Base-by-base conservation (phyloP, 2,888 invertebrate genomes). In the Petrophora chlorosata region DNA sequence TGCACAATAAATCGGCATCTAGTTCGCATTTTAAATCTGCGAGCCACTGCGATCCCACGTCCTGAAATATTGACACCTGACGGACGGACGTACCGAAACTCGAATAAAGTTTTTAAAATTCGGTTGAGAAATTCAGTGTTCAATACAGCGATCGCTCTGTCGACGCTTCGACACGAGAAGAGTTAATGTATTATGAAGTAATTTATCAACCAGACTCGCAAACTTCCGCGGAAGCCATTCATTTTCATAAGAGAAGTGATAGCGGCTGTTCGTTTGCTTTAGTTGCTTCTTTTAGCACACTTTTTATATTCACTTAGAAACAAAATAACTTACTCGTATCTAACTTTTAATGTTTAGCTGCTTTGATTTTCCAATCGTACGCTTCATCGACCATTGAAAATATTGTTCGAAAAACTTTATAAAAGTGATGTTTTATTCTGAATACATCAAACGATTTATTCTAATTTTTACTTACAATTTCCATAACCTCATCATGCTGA, bases 161-260 rank as follows among this genome's bases (percentile, higher is more conserved):
- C 22, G 36, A 36, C 39, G n/a, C 19, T 36, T 10, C 13, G 40
- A 48, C 25, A 38, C 35, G 19, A 39, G 47, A 32, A 17, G 56
- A 55, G 54, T 65, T 57, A 67, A 58, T 61, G 63, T 63, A 65
- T 73, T 72, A 71, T 63, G 59, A 65, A 65, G 69, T 68, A 67
- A 74, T 76, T 69, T 70, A 67, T 73, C 73, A 72, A 66, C 42
- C 40, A 45, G 55, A 52, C 49, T 58, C 55, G 66, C 63, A 57
- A 66, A 64, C 59, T 54, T 63, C 42, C 44, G 56, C 47, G 54
- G 49, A 52, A 47, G 66, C 68, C 72, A 79, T 80, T 74, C 68
- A 74, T 80, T 73, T 73, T 74, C 68, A 77, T 79, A 67, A 75
- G 61, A 63, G 60, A 46, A 44, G 43, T 48, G 56, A 50, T 47